Evolutionary conservation across 2,797 vertebrate genomes (phyloP).

Genomic region (Spinus olivaceus): DNA sequence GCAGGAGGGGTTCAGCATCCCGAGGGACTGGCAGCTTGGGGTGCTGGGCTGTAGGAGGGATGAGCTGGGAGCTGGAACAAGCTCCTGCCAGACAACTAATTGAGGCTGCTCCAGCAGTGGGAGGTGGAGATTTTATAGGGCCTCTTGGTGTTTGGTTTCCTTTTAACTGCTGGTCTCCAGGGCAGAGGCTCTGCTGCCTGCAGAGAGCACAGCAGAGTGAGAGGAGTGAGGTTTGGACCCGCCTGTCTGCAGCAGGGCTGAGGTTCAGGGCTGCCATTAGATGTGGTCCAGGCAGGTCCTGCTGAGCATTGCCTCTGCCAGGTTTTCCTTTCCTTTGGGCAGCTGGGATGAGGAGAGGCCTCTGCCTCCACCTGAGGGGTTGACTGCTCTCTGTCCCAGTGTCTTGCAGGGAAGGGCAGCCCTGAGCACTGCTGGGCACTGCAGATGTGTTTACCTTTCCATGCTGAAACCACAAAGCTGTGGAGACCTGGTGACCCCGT

Average conservation of each 20-base stretch:
- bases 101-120: not conserved
- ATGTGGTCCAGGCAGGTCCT: not conserved
- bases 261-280: not conserved
- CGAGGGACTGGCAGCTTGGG: accelerated
- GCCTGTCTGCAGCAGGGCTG: not conserved
- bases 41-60: not conserved
- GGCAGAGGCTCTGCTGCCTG: not conserved
- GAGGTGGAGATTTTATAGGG: not conserved
- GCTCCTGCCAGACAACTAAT: not conserved
- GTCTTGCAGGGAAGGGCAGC: not conserved
- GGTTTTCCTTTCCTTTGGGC: not conserved
- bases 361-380: not conserved
- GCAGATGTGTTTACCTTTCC: not conserved
- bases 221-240: not conserved
- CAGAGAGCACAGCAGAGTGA: not conserved
- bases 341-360: not conserved
- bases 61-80: not conserved
- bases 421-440: accelerated
- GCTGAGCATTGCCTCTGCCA: not conserved
- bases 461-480: not conserved
- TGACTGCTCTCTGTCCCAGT: not conserved
- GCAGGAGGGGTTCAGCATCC: not conserved
- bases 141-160: not conserved
- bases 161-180: not conserved
- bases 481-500: not conserved